Evolutionary conservation across 2,113 vertebrate genomes (phyloP).

Genomic region (Sinocyclocheilus anshuiensis): DNA sequence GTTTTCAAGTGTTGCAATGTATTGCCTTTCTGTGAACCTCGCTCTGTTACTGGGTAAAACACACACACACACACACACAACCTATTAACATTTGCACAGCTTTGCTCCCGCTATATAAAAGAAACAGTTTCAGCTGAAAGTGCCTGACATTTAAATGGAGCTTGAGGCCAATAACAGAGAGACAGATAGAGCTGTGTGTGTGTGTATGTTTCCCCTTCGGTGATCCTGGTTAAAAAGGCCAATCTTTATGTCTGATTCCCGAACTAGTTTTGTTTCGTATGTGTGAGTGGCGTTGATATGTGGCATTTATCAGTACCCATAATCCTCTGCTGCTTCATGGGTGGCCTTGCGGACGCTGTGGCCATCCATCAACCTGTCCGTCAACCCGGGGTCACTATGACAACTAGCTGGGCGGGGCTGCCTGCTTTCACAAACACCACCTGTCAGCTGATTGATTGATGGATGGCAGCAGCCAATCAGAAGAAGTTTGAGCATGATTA

Average conservation of each 20-base stretch:
- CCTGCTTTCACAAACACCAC: constrained; percentile 6
- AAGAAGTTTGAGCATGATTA: constrained; percentile 11
- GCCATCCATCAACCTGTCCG: constrained; percentile 48
- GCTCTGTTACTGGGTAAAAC: background rate
- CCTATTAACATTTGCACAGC: constrained; percentile 38
- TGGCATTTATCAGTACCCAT: constrained; percentile 51
- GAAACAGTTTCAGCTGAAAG: constrained; percentile 28
- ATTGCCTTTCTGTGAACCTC: background rate
- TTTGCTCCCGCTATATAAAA: constrained; percentile 33
- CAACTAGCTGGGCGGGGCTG: constrained; percentile 39
- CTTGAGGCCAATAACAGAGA: constrained; percentile 35
- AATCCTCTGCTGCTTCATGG: constrained; percentile 6
- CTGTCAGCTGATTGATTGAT: constrained; percentile 42
- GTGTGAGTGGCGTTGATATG: background rate
- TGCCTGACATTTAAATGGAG: constrained; percentile 47
- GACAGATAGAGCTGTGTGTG: background rate
- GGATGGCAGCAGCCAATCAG: constrained; percentile 39
- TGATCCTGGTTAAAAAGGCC: constrained; percentile 32
- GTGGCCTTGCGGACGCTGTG: constrained; percentile 29
- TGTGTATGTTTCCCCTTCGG: constrained; percentile 19
- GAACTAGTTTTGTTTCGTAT: constrained; percentile 11
- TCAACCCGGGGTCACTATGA: constrained; percentile 48
- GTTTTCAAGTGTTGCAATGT: background rate
- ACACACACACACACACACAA: constrained; percentile 6
- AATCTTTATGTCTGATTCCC: constrained; percentile 23